Evolutionary conservation across 1,140 invertebrate species (phyloP), one percentile per base, ranked within the genome.

Genomic region (Halyomorpha halys): DNA sequence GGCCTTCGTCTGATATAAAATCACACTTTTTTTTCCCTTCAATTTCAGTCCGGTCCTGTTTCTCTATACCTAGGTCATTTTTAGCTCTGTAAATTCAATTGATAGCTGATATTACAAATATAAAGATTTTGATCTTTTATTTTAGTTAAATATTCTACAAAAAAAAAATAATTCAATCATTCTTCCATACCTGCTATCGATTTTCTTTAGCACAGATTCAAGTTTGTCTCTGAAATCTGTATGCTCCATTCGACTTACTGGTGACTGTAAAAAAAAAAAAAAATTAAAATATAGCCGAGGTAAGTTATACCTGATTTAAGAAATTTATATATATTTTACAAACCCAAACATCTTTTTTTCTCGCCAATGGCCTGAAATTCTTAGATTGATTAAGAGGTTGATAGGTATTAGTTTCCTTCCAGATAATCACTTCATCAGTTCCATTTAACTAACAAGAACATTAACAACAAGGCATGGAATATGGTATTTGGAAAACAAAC

Each of bases 1-100:
- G 66, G 44, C 62, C 63, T 60, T 59, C 51, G 49, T 68, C 66
- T 2, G 68, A 51, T 47, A 44, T 11, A 30, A 27, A 14, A 34
- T 54, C 47, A 44, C 59, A 54, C 8, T 59, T 39, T 47, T 59
- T 54, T 21, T 64, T 63, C 9, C n/a, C 59, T 15, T 44, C 44
- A 30, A 49, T 59, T 45, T 47, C 62, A 15, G 56, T 14, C 3
- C 16, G 16, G 8, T 66, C 60, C n/a, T 19, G 25, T 53, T 65
- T 59, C 3, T 64, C 19, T 30, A 59, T 59, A 18, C 23, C 44
- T 34, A 53, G 27, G 16, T 64, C 25, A 23, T 64, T 47, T 16
- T 44, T 25, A 27, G 23, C 19, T 16, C 61, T 45, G 39, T 21
- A 21, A 61, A 44, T 39, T 27, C 16, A 61, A 61, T 61, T 61